These are phyloP conservation scores for Tetramorium simillimum DNA, from an alignment of 1,140 invertebrate genomes.

Conservation along the genomic window DNA sequence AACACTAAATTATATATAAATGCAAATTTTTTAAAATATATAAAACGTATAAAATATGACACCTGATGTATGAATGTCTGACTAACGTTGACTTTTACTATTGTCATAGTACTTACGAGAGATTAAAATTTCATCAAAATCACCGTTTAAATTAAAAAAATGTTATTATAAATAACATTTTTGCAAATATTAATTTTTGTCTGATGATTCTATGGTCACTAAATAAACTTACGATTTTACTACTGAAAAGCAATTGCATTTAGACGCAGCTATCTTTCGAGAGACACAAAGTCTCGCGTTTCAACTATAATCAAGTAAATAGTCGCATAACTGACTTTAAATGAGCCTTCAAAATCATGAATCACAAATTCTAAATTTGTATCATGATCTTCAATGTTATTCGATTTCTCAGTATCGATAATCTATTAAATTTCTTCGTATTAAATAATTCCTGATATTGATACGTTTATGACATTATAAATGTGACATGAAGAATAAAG, in stretches of 20 bases:
- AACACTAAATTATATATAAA: background rate
- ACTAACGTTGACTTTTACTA: slow-evolving; percentile 15
- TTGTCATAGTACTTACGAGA: background rate
- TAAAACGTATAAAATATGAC: background rate
- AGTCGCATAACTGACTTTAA: background rate
- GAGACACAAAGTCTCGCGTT: slow-evolving; percentile 1
- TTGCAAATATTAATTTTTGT: background rate
- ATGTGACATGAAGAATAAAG: no score
- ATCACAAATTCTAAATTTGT: background rate
- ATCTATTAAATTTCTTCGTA: no score
- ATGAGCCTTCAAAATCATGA: no score
- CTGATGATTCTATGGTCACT: background rate
- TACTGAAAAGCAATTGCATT: background rate
- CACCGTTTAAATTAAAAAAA: background rate
- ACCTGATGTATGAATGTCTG: background rate
- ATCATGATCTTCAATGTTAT: no score
- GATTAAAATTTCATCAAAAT: background rate
- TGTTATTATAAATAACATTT: background rate
- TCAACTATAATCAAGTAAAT: slow-evolving; percentile 3
- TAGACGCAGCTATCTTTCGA: background rate
- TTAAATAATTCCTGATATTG: no score
- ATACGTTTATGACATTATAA: no score
- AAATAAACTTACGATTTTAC: background rate
- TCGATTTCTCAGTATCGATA: no score
- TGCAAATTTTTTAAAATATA: background rate